Base-by-base conservation (phyloP, 1,140 invertebrate genomes). In the Laupala kohalensis region DNA sequence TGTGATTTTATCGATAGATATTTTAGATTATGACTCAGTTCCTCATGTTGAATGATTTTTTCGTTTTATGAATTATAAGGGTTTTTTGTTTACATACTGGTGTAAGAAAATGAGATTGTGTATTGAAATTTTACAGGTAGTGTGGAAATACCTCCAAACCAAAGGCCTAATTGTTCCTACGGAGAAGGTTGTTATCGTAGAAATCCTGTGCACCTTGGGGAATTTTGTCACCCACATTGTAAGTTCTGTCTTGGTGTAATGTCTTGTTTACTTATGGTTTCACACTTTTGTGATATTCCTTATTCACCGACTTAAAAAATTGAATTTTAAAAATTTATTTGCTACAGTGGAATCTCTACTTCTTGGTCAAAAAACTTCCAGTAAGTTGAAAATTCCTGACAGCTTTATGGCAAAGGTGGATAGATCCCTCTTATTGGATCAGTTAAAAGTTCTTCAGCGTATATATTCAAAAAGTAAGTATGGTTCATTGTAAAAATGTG, bases 221-320 rank as follows among this genome's bases (percentile, higher is more conserved):
- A 94, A 78, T 94, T 87, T 81, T 84, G 84, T 68, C 93, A 95
- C 85, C 85, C 87, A 6, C 89, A 92, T 77, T 85, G 90, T 92
- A 84, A 83, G 78, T 79, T 53, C 28, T 73, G 72, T 69, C 81
- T 81, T 82, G 25, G 71, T 67, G 70, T 53, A 62, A 6, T 3
- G 1, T 53, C 19, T 13, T 53, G 4, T 13, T 2, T 53, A 53
- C 19, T 53, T 19, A 53, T 5, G 15, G 15, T 4, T 30, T n/a
- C 15, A 62, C 15, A 70, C 63, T 71, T 30, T 67, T 62, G 6
- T 69, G 23, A 19, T 25, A n/a, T 66, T 13, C 24, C n/a, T n/a
- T n/a, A n/a, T n/a, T n/a, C n/a, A n/a, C n/a, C 37, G 19, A 13
- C 4, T 53, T 2, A 2, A 53, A 53, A 1, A 53, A 53, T 53